Percentiles rank a stretch among this genome's conserved stretches.
phyloP scores from a whole-genome alignment of 2,888 invertebrate species.

The Lasioglossum figueresi region DNA sequence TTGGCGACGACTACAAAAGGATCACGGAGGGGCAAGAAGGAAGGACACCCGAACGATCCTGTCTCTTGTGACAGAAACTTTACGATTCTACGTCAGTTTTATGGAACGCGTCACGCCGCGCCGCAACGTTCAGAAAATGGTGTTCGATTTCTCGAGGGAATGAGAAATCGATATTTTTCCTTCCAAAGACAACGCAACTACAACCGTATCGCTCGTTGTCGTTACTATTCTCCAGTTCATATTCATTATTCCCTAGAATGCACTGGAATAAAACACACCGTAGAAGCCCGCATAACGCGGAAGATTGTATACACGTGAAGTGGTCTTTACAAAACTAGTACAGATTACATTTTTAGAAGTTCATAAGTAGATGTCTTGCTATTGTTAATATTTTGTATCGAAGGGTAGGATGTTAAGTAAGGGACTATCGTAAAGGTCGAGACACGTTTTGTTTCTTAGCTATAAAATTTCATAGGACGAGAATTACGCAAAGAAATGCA shows the following conservation, averaged over 20 bases:
- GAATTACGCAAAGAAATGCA: no score
- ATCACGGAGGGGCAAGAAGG: conserved; percentile 5
- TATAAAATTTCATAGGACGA: no score
- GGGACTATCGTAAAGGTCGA: no score
- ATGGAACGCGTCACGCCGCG: conserved; percentile 16
- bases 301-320: no score
- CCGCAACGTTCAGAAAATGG: conserved; percentile 1
- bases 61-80: conserved; percentile 41
- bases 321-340: no score
- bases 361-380: no score
- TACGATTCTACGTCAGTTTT: conserved; percentile 47
- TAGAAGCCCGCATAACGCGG: no score
- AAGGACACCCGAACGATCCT: conserved; percentile 34
- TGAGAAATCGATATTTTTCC: neutral
- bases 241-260: neutral
- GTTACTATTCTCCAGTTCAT: neutral
- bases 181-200: conserved; percentile 12
- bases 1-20: conserved; percentile 37
- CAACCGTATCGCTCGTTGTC: neutral
- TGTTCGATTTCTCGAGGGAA: conserved; percentile 16
- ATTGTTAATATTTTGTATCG: no score
- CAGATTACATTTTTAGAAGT: no score
- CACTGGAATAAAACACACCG: neutral
- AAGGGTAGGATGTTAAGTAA: no score
- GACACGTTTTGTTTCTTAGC: no score